Conservation (phyloP, 1,140 invertebrate species). For the Hylaeus volcanicus region DNA sequence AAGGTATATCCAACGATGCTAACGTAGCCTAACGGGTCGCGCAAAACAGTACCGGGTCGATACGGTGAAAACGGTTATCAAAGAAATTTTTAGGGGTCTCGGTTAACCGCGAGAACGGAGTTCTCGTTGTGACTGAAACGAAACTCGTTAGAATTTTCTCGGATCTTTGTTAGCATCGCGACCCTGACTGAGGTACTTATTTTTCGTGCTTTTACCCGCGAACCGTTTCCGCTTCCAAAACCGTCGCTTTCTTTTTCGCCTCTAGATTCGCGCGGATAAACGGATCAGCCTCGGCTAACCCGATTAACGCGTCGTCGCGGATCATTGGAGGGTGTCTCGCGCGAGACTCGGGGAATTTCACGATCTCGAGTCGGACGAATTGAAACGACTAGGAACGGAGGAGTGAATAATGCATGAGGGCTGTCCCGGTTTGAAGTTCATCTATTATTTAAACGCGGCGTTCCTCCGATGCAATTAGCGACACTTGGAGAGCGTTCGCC, state of each 20-base stretch:
- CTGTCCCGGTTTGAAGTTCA: constrained; percentile 2
- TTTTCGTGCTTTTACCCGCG: background rate
- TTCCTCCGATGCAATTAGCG: constrained; percentile 4
- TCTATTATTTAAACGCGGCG: constrained; percentile 29
- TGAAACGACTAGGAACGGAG: background rate
- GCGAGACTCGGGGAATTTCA: background rate
- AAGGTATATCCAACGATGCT: too few species aligned
- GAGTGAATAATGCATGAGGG: constrained; percentile 17
- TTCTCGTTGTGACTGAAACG: too few species aligned
- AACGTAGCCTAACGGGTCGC: too few species aligned
- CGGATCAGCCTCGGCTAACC: background rate
- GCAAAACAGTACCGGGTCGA: too few species aligned
- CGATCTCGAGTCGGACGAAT: background rate
- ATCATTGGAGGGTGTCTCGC: background rate
- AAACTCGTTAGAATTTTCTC: too few species aligned
- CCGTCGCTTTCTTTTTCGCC: background rate
- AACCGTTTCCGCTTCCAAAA: background rate
- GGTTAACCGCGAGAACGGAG: too few species aligned
- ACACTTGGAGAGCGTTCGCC: background rate
- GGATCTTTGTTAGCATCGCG: too few species aligned
- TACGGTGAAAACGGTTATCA: too few species aligned
- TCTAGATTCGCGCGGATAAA: background rate
- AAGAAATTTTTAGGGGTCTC: too few species aligned
- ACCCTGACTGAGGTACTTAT: background rate
- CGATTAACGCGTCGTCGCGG: constrained; percentile 18